Evolutionary conservation across 1,140 invertebrate species (phyloP), one percentile per base, ranked within the genome.

Genomic region (Mesaphorura yosii): DNA sequence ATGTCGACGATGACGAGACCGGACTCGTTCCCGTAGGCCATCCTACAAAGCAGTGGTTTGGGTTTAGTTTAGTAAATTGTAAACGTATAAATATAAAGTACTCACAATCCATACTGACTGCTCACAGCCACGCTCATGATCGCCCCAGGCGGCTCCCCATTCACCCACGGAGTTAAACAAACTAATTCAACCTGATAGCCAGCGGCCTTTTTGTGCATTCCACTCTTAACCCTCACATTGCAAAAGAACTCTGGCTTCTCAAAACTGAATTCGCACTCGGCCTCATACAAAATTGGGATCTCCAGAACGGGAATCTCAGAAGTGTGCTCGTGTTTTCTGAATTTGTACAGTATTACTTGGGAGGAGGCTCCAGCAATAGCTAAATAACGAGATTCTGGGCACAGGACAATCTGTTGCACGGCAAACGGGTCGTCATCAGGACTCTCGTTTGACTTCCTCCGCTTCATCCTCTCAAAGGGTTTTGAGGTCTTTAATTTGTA

Each of bases 401-500:
- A 95, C 62, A 98, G 75, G 62, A 84, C 84, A 64, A 96, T 83
- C 59, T 88, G 76, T 68, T 94, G 86, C 57, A 98, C 81, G n/a
- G 90, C 89, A 70, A 97, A 83, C 2, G 89, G 89, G 69, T 92
- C 88, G 54, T 90, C 86, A 52, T 86, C 82, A 66, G 69, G 69
- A 75, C 68, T 65, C 65, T 71, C 63, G 20, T 59, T 59, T 69
- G 71, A 71, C 59, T 70, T 66, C 66, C 59, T 57, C 62, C 69
- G 52, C 67, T 67, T 14, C 34, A 78, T 76, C 65, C 83, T 76
- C 66, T 94, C 86, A 74, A 95, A 94, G 46, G 92, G 78, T 68
- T 95, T 94, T 48, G 88, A 86, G 65, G 91, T 95, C 76, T 97
- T 98, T 64, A 98, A 72, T 79, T 96, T 96, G 74, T 98, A 98